Evolutionary conservation across 2,888 invertebrate genomes (phyloP).

Genomic region (Xestia sexstrigata): DNA sequence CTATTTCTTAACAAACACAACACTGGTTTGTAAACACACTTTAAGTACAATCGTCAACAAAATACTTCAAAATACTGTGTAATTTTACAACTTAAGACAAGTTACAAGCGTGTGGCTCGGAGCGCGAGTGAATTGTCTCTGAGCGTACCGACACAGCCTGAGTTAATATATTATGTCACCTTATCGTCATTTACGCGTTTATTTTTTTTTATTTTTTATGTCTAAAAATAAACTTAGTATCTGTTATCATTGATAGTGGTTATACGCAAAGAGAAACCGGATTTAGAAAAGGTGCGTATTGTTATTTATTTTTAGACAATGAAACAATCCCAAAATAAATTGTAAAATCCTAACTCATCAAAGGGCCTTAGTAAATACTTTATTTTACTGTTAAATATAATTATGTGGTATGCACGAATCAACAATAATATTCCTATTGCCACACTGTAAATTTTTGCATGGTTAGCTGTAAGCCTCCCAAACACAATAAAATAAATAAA

Average conservation of each 20-base stretch:
- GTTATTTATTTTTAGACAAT: neutral
- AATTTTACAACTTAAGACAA: neutral
- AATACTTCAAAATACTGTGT: conserved; percentile 33
- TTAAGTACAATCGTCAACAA: neutral
- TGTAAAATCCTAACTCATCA: neutral
- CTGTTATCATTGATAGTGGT: neutral
- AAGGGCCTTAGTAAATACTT: neutral
- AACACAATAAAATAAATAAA: too few species aligned
- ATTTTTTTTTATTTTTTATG: neutral
- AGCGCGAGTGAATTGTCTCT: conserved; percentile 19
- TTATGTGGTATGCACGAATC: too few species aligned
- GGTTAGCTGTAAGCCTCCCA: too few species aligned
- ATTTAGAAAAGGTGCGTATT: neutral
- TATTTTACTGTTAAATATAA: too few species aligned
- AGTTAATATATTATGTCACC: conserved; percentile 29
- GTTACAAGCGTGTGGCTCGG: conserved; percentile 23
- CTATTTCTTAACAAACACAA: conserved; percentile 31
- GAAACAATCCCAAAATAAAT: neutral
- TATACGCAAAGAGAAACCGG: conserved; percentile 8
- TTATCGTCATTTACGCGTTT: conserved; percentile 2
- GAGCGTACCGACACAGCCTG: conserved; percentile 8
- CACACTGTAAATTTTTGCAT: too few species aligned
- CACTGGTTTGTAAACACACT: conserved; percentile 8
- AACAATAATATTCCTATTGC: too few species aligned
- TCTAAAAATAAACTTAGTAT: neutral